Evolutionary conservation across 2,888 invertebrate genomes (phyloP), one percentile per base, ranked within the genome.

Genomic region (Dione vanillae): DNA sequence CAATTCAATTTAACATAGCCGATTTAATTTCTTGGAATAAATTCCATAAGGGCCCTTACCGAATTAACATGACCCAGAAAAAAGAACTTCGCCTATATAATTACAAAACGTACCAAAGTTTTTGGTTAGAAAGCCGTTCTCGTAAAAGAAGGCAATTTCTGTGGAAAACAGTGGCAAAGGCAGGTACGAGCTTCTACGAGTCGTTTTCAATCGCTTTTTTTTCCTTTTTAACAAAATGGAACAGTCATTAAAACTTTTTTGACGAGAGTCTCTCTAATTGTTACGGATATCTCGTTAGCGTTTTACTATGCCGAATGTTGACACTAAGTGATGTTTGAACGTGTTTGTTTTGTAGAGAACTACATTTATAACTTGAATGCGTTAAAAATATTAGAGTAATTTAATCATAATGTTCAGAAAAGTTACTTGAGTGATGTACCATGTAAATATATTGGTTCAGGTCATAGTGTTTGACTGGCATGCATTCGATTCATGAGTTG

Each of bases 191-290:
- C 73, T 80, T 79, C 75, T 75, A 78, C 75, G 80, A 82, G 77
- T 84, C 83, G 79, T 82, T 84, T 86, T 83, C 82, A 83, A 84
- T 85, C 81, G 78, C 78, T 83, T 82, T 80, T 80, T 84, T 79
- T 76, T 75, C 76, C 70, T 75, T 79, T 75, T 74, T 72, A 74
- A 77, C 79, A 83, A 87, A 88, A 82, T 84, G 81, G 82, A 83
- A 82, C 84, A 84, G 83, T 87, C 89, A 87, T 91, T 91, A 91
- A 89, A 91, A 91, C 85, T 91, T 91, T 59, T 86, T 86, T 84
- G 86, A 88, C 82, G 85, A 83, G 82, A 78, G 81, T 69, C 74
- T 77, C 79, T 88, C 84, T 88, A 87, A 89, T 88, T 89, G 87
- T 86, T 83, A 85, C 79, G 82, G 87, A 85, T 85, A 85, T 86